A percentile compares a stretch with the other conserved stretches of the same genome.
Conservation (phyloP, 2,797 vertebrate species). For the Alectoris magna region DNA sequence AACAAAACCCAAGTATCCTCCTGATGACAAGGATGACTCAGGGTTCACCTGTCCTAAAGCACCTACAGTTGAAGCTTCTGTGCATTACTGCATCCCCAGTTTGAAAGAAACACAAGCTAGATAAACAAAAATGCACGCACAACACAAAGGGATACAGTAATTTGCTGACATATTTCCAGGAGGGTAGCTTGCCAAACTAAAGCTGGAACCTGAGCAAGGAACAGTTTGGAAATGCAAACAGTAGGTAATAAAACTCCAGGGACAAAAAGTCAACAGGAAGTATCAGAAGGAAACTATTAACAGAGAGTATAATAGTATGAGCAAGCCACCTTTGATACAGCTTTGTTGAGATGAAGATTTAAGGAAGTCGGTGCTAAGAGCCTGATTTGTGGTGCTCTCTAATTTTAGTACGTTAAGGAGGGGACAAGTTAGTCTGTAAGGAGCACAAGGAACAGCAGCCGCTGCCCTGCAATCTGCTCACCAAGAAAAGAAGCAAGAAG, state of each 20-base stretch:
- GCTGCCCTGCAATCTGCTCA: background rate
- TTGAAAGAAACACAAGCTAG: background rate
- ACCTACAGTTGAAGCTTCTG: background rate
- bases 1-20: background rate
- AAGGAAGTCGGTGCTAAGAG: background rate
- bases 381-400: background rate
- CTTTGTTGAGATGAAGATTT: background rate
- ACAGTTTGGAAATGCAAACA: background rate
- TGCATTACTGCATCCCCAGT: background rate
- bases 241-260: background rate
- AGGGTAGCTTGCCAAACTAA: background rate
- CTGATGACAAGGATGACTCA: background rate
- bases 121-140: background rate
- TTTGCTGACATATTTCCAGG: background rate
- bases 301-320: background rate
- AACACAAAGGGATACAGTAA: background rate
- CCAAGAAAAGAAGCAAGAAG: background rate
- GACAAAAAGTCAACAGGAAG: constrained; percentile 1
- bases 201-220: background rate
- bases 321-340: background rate
- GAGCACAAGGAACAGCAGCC: background rate
- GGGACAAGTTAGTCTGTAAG: background rate
- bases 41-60: background rate
- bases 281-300: background rate
- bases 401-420: background rate